Percentiles rank a stretch among this genome's conserved stretches.
phyloP scores from a whole-genome alignment of 2,888 invertebrate species.

The Apeira syringaria region DNA sequence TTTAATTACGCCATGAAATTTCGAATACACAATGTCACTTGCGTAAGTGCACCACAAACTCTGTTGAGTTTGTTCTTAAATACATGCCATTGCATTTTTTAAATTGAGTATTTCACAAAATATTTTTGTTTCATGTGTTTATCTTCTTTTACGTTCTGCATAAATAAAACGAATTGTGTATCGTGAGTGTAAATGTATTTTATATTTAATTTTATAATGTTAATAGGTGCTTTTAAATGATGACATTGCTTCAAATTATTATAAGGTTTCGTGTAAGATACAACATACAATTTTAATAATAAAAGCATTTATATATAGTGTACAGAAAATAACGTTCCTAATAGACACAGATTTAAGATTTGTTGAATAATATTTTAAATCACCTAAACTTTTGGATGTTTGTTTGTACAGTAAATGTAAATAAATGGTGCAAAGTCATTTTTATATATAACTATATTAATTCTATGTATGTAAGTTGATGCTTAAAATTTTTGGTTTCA shows the following conservation, averaged over 20 bases:
- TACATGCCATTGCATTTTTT: too few relatives aligned
- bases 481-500: too few relatives aligned
- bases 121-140: background rate
- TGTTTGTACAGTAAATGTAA: conserved; percentile 16
- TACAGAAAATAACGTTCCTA: conserved; percentile 21
- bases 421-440: conserved; percentile 11
- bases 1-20: too few relatives aligned
- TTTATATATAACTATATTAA: too few relatives aligned
- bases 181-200: conserved; percentile 10
- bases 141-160: conserved; percentile 1
- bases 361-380: background rate
- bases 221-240: conserved; percentile 27
- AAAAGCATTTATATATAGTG: conserved; percentile 23
- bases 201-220: conserved; percentile 11
- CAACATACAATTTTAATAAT: background rate
- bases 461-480: too few relatives aligned
- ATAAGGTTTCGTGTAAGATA: conserved; percentile 19
- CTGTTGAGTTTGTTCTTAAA: too few relatives aligned
- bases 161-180: background rate
- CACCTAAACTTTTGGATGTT: conserved; percentile 5
- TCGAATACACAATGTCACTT: too few relatives aligned
- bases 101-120: background rate
- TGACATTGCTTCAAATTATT: conserved; percentile 22
- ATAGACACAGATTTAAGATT: conserved; percentile 5
- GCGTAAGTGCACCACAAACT: too few relatives aligned